phyloP scores from a whole-genome alignment of 2,888 invertebrate species.

The Microplitis manilae region DNA sequence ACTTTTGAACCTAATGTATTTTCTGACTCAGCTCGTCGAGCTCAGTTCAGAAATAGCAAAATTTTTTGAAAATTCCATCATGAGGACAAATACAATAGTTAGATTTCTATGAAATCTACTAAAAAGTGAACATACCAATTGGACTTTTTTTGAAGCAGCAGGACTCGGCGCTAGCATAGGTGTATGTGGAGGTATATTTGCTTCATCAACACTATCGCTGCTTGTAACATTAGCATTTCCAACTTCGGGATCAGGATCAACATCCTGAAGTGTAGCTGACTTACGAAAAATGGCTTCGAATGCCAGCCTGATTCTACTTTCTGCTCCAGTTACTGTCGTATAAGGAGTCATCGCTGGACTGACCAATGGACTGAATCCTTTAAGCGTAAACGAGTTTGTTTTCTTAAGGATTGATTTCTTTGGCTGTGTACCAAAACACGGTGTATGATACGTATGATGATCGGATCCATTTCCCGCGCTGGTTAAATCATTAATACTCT shows the following conservation, averaged over 20 bases:
- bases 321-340: conserved; percentile 91
- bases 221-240: conserved; percentile 70
- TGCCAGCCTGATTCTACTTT: conserved; percentile 88
- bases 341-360: conserved; percentile 76
- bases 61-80: too few relatives aligned
- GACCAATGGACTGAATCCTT: conserved; percentile 76
- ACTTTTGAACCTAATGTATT: too few relatives aligned
- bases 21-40: too few relatives aligned
- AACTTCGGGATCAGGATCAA: conserved; percentile 78
- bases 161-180: conserved; percentile 77
- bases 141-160: conserved; percentile 89
- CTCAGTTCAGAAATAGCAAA: too few relatives aligned
- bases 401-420: conserved; percentile 95
- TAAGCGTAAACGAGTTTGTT: conserved; percentile 89
- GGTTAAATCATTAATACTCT: conserved; percentile 73
- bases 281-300: conserved; percentile 94
- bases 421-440: conserved; percentile 74
- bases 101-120: too few relatives aligned
- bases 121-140: conserved; percentile 78
- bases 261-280: conserved; percentile 88
- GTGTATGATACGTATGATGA: conserved; percentile 73
- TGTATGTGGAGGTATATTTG: conserved; percentile 73
- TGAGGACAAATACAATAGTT: too few relatives aligned
- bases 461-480: conserved; percentile 71
- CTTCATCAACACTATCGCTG: conserved; percentile 68